Evolutionary conservation across 1,140 invertebrate genomes (phyloP).

Genomic region (Trissolcus basalis): DNA sequence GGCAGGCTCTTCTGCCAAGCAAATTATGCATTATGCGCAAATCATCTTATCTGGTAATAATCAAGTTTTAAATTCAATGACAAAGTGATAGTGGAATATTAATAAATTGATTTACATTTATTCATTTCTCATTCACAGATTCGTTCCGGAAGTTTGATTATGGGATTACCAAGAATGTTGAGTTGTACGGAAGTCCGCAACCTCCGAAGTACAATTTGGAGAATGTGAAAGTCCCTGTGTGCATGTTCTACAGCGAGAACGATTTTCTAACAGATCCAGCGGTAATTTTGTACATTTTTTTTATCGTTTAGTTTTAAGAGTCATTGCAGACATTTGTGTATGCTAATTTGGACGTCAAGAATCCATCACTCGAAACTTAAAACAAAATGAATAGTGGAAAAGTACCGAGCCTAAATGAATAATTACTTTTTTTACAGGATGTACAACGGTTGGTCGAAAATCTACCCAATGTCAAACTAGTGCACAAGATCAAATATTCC

Average conservation of each 20-base stretch:
- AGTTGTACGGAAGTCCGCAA: slow-evolving; percentile 72
- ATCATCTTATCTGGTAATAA: slow-evolving; percentile 69
- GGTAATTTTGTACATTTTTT: slow-evolving; percentile 65
- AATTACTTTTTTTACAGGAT: slow-evolving; percentile 69
- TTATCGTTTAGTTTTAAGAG: background rate
- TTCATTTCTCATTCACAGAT: slow-evolving; percentile 56
- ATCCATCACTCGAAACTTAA: background rate
- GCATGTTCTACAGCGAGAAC: slow-evolving; percentile 83
- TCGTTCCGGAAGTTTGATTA: slow-evolving; percentile 77
- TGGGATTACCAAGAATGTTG: slow-evolving; percentile 73
- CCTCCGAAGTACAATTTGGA: slow-evolving; percentile 77
- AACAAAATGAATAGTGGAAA: background rate
- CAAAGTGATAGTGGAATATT: too few species aligned
- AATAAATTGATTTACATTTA: too few species aligned
- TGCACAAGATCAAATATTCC: slow-evolving; percentile 67
- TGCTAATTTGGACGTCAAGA: too few species aligned
- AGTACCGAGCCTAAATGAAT: background rate
- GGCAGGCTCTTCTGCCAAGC: slow-evolving; percentile 83
- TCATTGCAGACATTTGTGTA: too few species aligned
- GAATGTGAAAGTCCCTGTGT: slow-evolving; percentile 77
- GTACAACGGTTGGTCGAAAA: slow-evolving; percentile 77
- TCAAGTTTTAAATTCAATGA: slow-evolving; percentile 4
- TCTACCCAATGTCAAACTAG: slow-evolving; percentile 74
- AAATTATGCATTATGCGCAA: slow-evolving; percentile 81
- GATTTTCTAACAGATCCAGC: slow-evolving; percentile 82